Percentiles rank a stretch among this genome's conserved stretches.
Evolutionary conservation across 2,113 vertebrate species (phyloP).

Genomic region (Laterallus jamaicensis): DNA sequence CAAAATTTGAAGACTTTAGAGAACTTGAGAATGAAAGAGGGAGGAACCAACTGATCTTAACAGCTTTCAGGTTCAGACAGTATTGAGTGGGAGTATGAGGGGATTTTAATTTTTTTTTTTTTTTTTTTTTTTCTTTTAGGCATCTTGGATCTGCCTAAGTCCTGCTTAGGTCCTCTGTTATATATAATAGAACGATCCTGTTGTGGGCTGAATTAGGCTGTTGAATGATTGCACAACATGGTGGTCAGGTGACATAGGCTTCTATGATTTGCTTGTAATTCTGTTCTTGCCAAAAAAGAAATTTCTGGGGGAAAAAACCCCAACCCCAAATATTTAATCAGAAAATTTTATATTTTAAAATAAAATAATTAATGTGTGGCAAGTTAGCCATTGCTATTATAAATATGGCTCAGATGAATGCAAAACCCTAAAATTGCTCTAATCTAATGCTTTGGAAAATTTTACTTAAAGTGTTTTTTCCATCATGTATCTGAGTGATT

Average conservation of each 20-base stretch:
- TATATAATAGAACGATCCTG: not conserved
- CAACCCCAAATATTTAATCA: not conserved
- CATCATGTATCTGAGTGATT: not conserved
- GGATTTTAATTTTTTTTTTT: not conserved
- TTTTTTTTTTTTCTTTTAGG: not conserved
- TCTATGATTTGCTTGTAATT: not conserved
- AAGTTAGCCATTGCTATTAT: not conserved
- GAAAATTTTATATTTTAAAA: not conserved
- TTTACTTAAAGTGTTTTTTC: not conserved
- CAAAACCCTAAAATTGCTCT: not conserved
- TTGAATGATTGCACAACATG: not conserved
- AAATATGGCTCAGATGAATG: not conserved
- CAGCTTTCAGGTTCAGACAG: not conserved
- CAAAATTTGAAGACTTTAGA: not conserved
- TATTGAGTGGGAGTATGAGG: not conserved
- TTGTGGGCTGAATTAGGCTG: not conserved
- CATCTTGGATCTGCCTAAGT: not conserved
- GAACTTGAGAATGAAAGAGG: not conserved
- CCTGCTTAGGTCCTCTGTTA: not conserved
- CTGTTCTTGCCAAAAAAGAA: not conserved
- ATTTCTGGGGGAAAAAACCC: not conserved
- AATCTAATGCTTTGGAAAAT: not conserved
- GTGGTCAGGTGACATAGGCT: not conserved
- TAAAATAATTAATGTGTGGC: not conserved
- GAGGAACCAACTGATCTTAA: not conserved